phyloP scores from a whole-genome alignment of 2,888 invertebrate species.

The Melanotus villosus region DNA sequence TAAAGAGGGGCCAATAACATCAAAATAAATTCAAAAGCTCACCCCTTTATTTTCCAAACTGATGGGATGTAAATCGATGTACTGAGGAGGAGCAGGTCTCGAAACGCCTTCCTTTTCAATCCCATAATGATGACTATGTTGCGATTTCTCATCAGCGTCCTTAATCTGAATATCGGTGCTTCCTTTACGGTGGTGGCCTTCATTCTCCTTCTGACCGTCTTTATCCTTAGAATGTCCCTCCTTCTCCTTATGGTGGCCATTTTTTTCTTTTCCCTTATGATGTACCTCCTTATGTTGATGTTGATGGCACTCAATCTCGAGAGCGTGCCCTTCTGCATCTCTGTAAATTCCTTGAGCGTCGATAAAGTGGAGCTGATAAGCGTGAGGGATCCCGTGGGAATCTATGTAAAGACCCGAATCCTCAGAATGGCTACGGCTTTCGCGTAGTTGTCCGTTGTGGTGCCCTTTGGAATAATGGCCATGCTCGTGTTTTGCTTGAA shows the following conservation, averaged over 20 bases:
- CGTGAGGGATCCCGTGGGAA: constrained; percentile 65
- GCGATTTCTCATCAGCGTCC: constrained; percentile 53
- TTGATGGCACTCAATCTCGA: constrained; percentile 50
- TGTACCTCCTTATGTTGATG: constrained; percentile 12
- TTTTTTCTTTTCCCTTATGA: constrained; percentile 44
- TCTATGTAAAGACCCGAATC: constrained; percentile 64
- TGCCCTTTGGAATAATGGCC: constrained; percentile 55
- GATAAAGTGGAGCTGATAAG: constrained; percentile 65
- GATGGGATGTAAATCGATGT: constrained; percentile 64
- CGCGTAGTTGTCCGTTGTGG: constrained; percentile 47
- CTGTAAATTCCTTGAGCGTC: constrained; percentile 66
- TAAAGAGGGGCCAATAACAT: too few relatives aligned
- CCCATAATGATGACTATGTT: constrained; percentile 47
- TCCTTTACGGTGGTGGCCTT: constrained; percentile 34
- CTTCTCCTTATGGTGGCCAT: constrained; percentile 42
- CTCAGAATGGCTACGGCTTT: constrained; percentile 50
- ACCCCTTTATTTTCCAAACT: constrained; percentile 66
- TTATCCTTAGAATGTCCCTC: constrained; percentile 44
- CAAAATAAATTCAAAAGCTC: too few relatives aligned
- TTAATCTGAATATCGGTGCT: constrained; percentile 40
- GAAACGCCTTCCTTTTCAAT: constrained; percentile 30
- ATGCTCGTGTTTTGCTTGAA: constrained; percentile 35
- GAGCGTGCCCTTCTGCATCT: constrained; percentile 64
- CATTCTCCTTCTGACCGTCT: constrained; percentile 46
- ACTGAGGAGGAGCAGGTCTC: constrained; percentile 64